A percentile compares a stretch with the other conserved stretches of the same genome.
phyloP scores from a whole-genome alignment of 2,113 vertebrate genomes.

The Electrona antarctica region DNA sequence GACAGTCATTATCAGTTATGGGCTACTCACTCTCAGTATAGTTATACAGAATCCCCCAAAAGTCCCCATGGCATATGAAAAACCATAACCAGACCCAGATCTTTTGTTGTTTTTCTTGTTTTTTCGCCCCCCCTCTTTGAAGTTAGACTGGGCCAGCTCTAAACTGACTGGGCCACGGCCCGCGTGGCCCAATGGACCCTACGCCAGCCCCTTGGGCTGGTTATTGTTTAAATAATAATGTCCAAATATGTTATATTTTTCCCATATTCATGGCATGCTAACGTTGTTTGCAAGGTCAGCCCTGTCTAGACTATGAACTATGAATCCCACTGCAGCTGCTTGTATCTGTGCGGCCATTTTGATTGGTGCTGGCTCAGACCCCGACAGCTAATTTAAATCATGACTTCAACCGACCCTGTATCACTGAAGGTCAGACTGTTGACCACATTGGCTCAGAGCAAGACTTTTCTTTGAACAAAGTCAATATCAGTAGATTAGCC shows the following conservation, averaged over 20 bases:
- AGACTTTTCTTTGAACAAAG: not conserved
- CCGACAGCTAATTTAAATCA: slow-evolving; percentile 34
- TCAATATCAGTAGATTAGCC: too few relatives aligned
- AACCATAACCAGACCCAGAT: too few relatives aligned
- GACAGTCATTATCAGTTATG: too few relatives aligned
- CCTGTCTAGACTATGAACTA: not conserved
- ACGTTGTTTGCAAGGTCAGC: not conserved
- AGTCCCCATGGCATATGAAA: too few relatives aligned
- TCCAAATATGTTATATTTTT: not conserved
- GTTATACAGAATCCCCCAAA: too few relatives aligned
- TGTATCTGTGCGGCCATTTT: not conserved
- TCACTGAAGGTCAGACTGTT: slow-evolving; percentile 5
- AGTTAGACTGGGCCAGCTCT: too few relatives aligned
- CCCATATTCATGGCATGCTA: not conserved
- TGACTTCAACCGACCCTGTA: slow-evolving; percentile 17
- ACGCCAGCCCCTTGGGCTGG: too few relatives aligned
- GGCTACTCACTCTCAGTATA: too few relatives aligned
- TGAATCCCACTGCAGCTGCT: not conserved
- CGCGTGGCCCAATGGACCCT: too few relatives aligned
- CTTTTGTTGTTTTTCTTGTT: too few relatives aligned
- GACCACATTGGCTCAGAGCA: slow-evolving; percentile 24
- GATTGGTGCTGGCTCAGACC: slow-evolving; percentile 2
- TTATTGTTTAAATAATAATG: not conserved
- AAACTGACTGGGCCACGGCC: too few relatives aligned
- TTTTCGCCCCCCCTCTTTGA: too few relatives aligned